phyloP scores from a whole-genome alignment of 2,113 vertebrate species.

The Ardeotis arabs region DNA sequence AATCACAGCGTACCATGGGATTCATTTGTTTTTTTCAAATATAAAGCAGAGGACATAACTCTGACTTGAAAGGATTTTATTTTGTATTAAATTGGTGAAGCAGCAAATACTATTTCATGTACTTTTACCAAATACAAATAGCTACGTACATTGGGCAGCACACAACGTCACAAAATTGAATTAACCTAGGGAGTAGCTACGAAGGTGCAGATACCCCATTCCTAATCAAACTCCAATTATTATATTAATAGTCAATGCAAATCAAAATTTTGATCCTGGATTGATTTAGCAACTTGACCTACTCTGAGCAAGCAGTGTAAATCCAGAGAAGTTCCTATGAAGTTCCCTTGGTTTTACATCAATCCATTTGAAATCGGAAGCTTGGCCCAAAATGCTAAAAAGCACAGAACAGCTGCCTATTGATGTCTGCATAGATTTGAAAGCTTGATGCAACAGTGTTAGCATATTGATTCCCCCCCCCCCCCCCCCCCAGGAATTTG shows the following conservation, averaged over 20 bases:
- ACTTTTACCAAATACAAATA: neutral
- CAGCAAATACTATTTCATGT: neutral
- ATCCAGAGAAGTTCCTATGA: neutral
- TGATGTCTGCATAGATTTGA: slow-evolving; percentile 42
- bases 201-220: neutral
- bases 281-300: neutral
- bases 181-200: neutral
- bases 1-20: slow-evolving; percentile 22
- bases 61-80: slow-evolving; percentile 22
- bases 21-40: slow-evolving; percentile 39
- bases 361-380: slow-evolving; percentile 21
- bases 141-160: neutral
- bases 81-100: neutral
- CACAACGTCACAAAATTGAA: neutral
- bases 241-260: neutral
- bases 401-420: neutral
- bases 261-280: neutral
- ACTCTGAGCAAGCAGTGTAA: neutral
- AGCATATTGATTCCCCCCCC: slow-evolving; percentile 23
- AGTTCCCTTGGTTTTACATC: neutral
- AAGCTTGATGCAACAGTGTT: neutral
- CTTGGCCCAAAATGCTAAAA: slow-evolving; percentile 36
- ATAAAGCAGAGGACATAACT: slow-evolving; percentile 27
- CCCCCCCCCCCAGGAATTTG: neutral
- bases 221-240: neutral